Evolutionary conservation across 2,888 invertebrate species (phyloP).

Genomic region (Thymelicus acteon): DNA sequence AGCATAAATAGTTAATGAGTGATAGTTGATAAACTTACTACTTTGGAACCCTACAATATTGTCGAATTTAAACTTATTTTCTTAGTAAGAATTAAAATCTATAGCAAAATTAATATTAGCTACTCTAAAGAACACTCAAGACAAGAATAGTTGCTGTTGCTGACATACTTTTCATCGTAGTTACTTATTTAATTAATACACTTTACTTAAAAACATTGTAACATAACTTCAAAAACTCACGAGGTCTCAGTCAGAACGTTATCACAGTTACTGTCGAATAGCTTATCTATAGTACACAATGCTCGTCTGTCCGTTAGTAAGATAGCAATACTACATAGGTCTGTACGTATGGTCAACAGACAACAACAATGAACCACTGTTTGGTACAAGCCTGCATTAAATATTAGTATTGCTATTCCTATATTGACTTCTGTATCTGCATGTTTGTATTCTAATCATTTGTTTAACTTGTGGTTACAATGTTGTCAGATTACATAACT

Average conservation of each 20-base stretch:
- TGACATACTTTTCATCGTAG: too few species aligned
- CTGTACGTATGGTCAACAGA: background rate
- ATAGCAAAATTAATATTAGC: too few species aligned
- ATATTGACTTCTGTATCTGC: conserved; percentile 25
- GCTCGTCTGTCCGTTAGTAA: conserved; percentile 21
- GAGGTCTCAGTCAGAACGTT: conserved; percentile 10
- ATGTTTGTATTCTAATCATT: conserved; percentile 27
- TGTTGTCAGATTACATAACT: conserved; percentile 30
- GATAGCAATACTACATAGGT: conserved; percentile 15
- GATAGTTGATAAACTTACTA: too few species aligned
- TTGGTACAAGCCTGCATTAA: conserved; percentile 25
- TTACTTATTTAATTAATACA: background rate
- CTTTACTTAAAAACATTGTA: background rate
- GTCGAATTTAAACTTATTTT: too few species aligned
- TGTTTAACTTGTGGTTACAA: conserved; percentile 31
- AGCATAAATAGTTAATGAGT: too few species aligned
- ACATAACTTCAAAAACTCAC: background rate
- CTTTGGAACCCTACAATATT: too few species aligned
- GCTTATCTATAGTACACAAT: conserved; percentile 28
- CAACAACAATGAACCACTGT: conserved; percentile 26
- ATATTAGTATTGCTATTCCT: conserved; percentile 32
- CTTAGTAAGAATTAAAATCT: too few species aligned
- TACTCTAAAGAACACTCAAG: too few species aligned
- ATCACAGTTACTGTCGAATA: conserved; percentile 14
- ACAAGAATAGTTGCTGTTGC: too few species aligned